phyloP scores from a whole-genome alignment of 92 coral and sea anemone species.

The Phenganax marumi region DNA sequence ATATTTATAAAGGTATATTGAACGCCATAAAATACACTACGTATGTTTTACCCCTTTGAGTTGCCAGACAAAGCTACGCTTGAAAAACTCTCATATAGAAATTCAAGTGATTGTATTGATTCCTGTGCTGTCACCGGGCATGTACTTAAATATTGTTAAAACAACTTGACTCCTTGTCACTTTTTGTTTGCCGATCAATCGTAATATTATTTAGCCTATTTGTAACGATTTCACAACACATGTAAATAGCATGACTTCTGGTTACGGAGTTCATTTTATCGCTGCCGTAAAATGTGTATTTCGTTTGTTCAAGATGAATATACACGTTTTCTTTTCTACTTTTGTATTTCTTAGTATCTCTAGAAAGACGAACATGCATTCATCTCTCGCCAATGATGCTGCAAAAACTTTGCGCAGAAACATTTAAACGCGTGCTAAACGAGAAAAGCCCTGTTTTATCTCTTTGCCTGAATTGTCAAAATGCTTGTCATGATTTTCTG shows the following conservation, averaged over 20 bases:
- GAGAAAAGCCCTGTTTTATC: too few species aligned
- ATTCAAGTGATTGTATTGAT: background rate
- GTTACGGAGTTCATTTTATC: slow-evolving; percentile 43
- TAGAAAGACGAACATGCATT: background rate
- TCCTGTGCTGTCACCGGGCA: background rate
- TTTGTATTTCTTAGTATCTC: background rate
- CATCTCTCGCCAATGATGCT: too few species aligned
- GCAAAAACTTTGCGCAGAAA: too few species aligned
- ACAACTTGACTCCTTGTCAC: slow-evolving; percentile 6
- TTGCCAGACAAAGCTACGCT: background rate
- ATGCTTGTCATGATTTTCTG: too few species aligned
- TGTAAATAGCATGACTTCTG: slow-evolving; percentile 43
- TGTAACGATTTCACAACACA: slow-evolving; percentile 28
- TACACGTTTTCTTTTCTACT: slow-evolving; percentile 38
- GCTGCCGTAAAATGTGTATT: slow-evolving; percentile 13
- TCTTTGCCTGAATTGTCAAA: too few species aligned
- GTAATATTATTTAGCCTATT: slow-evolving; percentile 19
- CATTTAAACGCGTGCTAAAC: too few species aligned
- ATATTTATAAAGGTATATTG: too few species aligned
- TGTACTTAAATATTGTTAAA: background rate
- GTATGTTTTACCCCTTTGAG: background rate
- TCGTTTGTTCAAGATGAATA: slow-evolving; percentile 9
- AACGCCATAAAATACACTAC: background rate
- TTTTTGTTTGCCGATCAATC: slow-evolving; percentile 8
- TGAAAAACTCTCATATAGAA: background rate